Conservation (phyloP, 92 coral and sea anemone species). For the Galaxea fascicularis region DNA sequence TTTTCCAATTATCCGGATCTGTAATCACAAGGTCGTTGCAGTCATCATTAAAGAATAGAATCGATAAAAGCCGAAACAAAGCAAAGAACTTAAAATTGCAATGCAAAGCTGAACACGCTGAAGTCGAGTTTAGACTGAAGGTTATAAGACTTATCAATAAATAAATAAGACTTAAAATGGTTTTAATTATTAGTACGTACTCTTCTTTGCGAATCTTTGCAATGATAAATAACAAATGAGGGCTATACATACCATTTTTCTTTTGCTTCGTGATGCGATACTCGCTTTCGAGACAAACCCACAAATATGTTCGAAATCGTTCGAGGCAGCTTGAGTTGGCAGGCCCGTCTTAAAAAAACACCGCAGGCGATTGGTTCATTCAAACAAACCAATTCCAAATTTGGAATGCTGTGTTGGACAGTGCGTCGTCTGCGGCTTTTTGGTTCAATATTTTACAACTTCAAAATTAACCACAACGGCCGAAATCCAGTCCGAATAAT, state of each 20-base stretch:
- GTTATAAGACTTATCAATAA: no score
- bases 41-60: no score
- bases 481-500: no score
- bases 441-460: no score
- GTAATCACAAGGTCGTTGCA: no score
- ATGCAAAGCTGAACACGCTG: no score
- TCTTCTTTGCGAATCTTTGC: neutral
- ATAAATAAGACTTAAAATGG: neutral
- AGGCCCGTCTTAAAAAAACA: neutral
- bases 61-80: no score
- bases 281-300: neutral
- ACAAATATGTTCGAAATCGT: neutral
- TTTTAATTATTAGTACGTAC: no score
- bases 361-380: constrained; percentile 23
- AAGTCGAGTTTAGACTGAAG: no score
- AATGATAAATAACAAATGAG: neutral
- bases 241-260: neutral
- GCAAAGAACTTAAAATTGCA: no score
- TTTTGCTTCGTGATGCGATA: neutral
- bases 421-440: constrained; percentile 25
- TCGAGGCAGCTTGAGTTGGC: neutral
- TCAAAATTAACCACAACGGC: no score
- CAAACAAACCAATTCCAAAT: constrained; percentile 16
- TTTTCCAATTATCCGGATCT: no score
- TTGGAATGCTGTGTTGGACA: constrained; percentile 10